Base-by-base conservation (phyloP, 2,113 vertebrate species). In the Crotalus horridus region DNA sequence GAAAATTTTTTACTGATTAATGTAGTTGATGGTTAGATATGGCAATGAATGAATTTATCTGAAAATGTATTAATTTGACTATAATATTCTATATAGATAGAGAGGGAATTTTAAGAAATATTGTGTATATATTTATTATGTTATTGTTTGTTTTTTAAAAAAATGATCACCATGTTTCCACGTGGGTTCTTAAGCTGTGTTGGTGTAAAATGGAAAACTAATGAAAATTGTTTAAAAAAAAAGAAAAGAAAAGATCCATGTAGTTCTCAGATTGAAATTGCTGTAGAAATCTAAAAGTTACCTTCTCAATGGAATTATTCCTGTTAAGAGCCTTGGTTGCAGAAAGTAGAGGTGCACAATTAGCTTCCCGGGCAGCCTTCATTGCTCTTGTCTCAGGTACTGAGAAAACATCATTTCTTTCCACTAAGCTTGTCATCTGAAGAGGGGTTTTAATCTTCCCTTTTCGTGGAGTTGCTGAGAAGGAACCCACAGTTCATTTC, bases 371-470 rank as follows among this genome's bases (percentile, higher is more conserved):
- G 92, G 0, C 29, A 51, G 55, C 85, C 90, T 56, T 92, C 90
- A 93, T 95, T n/a, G n/a, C 26, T 94, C 58, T 94, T n/a, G 26
- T 94, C 94, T 96, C 92, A 26, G 48, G 87, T 56, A 87, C 0
- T 90, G 74, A 33, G 64, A 55, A 93, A 54, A 2, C n/a, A 46
- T 43, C 94, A 87, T 94, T 94, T 91, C 58, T 97, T 94, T 97
- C 97, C 93, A 95, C 54, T 92, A 98, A 98, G 85, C 92, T 97
- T 21, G 94, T 96, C 97, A 98, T 97, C 96, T 98, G 95, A 94
- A 98, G 95, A 87, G 98, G 97, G 64, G 97, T 95, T 94, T 98
- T 99, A 94, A 94, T 90, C 96, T 97, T 98, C 56, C 81, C 81
- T 95, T 96, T 98, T 64, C 15, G 96, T 94, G 96, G 94, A 92